Percentiles rank a stretch among this genome's conserved stretches.
phyloP scores from a whole-genome alignment of 2,113 vertebrate genomes.

The Scortum barcoo region DNA sequence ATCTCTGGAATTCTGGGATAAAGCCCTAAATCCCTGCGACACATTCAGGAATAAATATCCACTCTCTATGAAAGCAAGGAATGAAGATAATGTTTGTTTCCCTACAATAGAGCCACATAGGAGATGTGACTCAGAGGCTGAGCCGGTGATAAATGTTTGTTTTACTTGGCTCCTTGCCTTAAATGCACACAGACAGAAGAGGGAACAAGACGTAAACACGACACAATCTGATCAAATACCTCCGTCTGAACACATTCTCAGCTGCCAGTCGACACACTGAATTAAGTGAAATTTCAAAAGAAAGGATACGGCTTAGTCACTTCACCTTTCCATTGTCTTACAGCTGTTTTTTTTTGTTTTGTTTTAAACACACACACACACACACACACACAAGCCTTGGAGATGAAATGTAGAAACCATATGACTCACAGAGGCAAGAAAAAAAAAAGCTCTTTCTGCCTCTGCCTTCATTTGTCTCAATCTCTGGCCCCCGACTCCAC shows the following conservation, averaged over 20 bases:
- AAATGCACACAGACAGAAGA: conserved; percentile 44
- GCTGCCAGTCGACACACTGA: conserved; percentile 8
- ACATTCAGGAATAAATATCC: conserved; percentile 60
- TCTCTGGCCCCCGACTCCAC: conserved; percentile 12
- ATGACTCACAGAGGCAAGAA: conserved; percentile 14
- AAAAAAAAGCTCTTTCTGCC: conserved; percentile 23
- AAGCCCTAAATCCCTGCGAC: conserved; percentile 32
- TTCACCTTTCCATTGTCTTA: conserved; percentile 29
- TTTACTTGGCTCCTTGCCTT: conserved; percentile 67
- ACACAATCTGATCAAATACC: conserved; percentile 36
- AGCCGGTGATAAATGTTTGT: conserved; percentile 58
- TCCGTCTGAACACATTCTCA: conserved; percentile 17
- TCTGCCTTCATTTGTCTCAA: conserved; percentile 37
- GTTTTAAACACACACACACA: not conserved
- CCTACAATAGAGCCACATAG: conserved; percentile 56
- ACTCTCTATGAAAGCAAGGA: conserved; percentile 58
- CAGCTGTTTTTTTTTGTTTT: conserved; percentile 4
- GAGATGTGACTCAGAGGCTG: conserved; percentile 64
- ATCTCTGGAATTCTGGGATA: conserved; percentile 41
- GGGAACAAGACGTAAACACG: conserved; percentile 36
- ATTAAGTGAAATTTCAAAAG: conserved; percentile 7
- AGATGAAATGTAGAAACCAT: conserved; percentile 39
- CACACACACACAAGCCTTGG: not conserved
- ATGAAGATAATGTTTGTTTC: conserved; percentile 68
- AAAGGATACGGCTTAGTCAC: conserved; percentile 19